phyloP scores from a whole-genome alignment of 2,797 vertebrate species.

The Bradypus variegatus region DNA sequence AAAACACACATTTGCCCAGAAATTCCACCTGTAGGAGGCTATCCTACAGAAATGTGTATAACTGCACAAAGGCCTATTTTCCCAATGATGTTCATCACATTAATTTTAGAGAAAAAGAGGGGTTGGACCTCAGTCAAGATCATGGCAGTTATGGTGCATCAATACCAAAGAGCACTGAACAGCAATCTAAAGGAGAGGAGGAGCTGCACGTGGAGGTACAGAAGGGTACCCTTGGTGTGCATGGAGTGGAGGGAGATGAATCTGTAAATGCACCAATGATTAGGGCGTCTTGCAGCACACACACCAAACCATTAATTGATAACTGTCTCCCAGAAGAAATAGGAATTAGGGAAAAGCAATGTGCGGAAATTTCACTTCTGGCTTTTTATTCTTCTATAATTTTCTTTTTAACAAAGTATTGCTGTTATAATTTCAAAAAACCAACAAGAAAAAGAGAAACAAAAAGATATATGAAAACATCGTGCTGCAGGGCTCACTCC shows the following conservation, averaged over 20 bases:
- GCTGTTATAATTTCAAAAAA: not conserved
- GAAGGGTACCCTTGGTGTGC: not conserved
- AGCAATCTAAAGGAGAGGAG: not conserved
- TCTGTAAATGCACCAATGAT: not conserved
- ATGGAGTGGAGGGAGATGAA: too few species aligned
- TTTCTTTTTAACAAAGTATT: not conserved
- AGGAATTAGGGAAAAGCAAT: not conserved
- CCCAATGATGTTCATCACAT: not conserved
- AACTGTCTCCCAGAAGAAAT: not conserved
- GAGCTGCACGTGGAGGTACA: not conserved
- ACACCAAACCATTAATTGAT: not conserved
- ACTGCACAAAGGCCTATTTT: not conserved
- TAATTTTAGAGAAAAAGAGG: not conserved
- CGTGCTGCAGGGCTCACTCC: not conserved
- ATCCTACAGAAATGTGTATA: not conserved
- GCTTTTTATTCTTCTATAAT: conserved; percentile 13
- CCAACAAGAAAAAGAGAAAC: not conserved
- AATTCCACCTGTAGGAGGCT: not conserved
- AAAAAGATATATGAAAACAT: not conserved
- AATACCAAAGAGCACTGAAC: not conserved
- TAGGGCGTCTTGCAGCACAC: not conserved
- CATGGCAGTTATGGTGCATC: not conserved
- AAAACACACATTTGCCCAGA: not conserved
- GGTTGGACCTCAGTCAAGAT: not conserved
- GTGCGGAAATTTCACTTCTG: not conserved